Evolutionary conservation across 1,140 invertebrate species (phyloP).

Genomic region (Plodia interpunctella): DNA sequence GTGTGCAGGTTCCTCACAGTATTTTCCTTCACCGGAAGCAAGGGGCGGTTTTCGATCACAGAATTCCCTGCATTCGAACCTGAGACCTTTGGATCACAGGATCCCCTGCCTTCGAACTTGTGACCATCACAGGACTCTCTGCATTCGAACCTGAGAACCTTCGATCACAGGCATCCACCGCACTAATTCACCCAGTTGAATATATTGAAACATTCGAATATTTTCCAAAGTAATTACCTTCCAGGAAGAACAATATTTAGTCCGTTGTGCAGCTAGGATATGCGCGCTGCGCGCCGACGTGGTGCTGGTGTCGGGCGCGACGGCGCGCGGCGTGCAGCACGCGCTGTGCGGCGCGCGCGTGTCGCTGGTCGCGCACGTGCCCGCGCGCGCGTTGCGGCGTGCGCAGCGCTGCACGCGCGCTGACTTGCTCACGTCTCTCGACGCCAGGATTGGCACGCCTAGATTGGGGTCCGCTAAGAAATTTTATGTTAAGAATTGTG

Average conservation of each 20-base stretch:
- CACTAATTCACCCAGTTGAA: no score
- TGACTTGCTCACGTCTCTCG: slow-evolving; percentile 93
- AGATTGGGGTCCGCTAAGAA: slow-evolving; percentile 91
- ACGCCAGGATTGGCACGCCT: slow-evolving; percentile 89
- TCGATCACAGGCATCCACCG: no score
- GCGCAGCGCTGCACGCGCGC: slow-evolving; percentile 90
- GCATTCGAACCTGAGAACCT: no score
- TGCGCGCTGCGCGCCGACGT: slow-evolving; percentile 90
- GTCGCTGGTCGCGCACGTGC: slow-evolving; percentile 93
- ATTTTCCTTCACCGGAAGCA: no score
- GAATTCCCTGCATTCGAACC: no score
- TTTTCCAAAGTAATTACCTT: neutral
- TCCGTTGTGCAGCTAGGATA: slow-evolving; percentile 93
- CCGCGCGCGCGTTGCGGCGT: slow-evolving; percentile 89
- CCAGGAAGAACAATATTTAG: slow-evolving; percentile 84
- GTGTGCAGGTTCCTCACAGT: no score
- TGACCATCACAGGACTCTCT: no score
- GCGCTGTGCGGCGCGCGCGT: slow-evolving; percentile 87
- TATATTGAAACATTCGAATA: no score
- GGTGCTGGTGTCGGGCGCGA: slow-evolving; percentile 93
- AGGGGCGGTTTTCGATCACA: no score
- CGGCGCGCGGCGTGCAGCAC: slow-evolving; percentile 93
- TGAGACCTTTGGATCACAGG: no score
- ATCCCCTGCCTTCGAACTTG: no score
- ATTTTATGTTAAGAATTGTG: slow-evolving; percentile 87